These are phyloP conservation scores for Chloroceryle inda DNA, from an alignment of 2,797 vertebrate genomes.

Conservation along the genomic window DNA sequence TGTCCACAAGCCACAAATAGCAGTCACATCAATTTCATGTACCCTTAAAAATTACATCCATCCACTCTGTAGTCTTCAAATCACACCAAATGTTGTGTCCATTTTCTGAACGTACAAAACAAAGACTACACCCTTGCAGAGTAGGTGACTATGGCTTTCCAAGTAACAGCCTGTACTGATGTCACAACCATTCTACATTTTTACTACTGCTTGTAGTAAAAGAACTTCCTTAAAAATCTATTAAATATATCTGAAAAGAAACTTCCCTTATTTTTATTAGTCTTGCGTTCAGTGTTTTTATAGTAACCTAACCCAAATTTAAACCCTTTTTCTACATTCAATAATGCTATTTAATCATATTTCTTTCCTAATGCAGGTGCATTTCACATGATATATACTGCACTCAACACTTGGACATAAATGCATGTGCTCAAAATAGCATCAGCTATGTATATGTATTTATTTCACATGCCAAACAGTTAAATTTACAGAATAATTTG, in stretches of 20 bases:
- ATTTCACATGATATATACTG: background rate
- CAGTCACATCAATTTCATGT: background rate
- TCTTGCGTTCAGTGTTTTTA: background rate
- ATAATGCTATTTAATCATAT: background rate
- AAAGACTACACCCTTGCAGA: background rate
- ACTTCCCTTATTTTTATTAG: background rate
- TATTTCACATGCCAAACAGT: background rate
- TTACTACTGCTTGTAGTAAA: background rate
- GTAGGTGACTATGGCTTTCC: background rate
- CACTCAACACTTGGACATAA: background rate
- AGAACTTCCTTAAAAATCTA: background rate
- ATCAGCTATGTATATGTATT: background rate
- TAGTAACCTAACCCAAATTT: background rate
- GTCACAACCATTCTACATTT: background rate
- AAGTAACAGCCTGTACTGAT: background rate
- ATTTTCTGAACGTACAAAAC: background rate
- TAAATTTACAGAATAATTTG: background rate
- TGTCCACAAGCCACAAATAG: background rate
- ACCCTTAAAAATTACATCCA: background rate
- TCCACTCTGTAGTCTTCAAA: background rate
- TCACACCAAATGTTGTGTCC: background rate
- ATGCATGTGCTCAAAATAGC: background rate
- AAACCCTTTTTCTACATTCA: background rate
- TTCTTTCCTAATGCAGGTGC: background rate
- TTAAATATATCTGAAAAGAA: background rate